Percentiles rank a stretch among this genome's conserved stretches.
These are phyloP conservation scores for Onychorhynchus coronatus DNA, from an alignment of 2,113 vertebrate genomes.

Conservation along the genomic window DNA sequence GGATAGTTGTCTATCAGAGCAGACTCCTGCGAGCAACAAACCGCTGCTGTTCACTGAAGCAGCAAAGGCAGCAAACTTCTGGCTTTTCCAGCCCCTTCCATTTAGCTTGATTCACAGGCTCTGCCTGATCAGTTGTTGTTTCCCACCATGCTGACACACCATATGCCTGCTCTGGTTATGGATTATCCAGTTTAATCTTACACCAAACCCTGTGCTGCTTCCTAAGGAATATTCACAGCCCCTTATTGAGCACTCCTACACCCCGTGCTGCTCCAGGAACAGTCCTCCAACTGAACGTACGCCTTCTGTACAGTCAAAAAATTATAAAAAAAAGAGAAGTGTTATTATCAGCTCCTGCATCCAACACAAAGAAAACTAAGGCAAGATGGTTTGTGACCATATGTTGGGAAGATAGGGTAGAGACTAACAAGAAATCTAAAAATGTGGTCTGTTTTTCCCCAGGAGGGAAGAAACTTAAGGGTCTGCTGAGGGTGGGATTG, in stretches of 20 bases:
- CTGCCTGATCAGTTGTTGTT: neutral
- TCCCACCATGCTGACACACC: neutral
- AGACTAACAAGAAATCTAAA: neutral
- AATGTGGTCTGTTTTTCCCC: accelerated
- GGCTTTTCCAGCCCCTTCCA: neutral
- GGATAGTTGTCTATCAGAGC: neutral
- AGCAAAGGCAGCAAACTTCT: neutral
- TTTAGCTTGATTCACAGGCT: neutral
- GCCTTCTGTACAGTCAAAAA: neutral
- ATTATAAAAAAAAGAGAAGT: accelerated
- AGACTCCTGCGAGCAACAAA: neutral
- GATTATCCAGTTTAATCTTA: neutral
- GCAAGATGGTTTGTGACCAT: neutral
- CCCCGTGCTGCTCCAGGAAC: neutral
- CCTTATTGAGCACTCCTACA: neutral
- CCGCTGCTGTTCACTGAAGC: neutral
- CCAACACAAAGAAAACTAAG: neutral
- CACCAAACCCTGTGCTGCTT: neutral
- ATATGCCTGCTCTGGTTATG: neutral
- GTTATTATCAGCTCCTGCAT: neutral
- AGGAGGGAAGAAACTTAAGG: neutral
- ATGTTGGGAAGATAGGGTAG: neutral
- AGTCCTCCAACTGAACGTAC: neutral
- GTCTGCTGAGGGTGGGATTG: neutral
- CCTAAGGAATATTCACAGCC: neutral